Evolutionary conservation across 2,888 invertebrate genomes (phyloP), one percentile per base, ranked within the genome.

Genomic region (Spilosoma lubricipeda): DNA sequence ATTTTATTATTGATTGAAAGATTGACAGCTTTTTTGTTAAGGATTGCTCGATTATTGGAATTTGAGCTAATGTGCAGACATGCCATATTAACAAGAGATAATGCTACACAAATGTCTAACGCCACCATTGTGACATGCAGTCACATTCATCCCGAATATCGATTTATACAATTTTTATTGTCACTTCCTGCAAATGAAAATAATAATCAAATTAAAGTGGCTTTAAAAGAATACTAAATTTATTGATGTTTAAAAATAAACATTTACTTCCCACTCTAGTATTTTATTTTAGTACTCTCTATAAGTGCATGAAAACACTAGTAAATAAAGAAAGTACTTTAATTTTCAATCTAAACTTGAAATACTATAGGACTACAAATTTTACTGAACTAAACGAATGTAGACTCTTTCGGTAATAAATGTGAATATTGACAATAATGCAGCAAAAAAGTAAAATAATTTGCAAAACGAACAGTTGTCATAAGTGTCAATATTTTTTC

Each of bases 11-110:
- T 92, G 11, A 91, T 93, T 70, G 91, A 91, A 73, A 90, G 91
- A 75, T 77, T 93, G 3, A 76, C 85, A 33, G 83, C 89, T 27
- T 89, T 88, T 66, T 73, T 89, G 2, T 85, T 90, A 11, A 83
- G 80, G 2, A 84, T 93, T 5, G 93, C 93, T 45, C 85, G 91
- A 11, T 78, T 93, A 59, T 74, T 94, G 3, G 94, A 94, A 73
- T 94, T 91, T 78, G 94, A 94, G 77, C 67, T 93, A 0, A 93
- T 93, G 94, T 94, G 93, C 75, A 83, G 93, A 76, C 85, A 93
- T 81, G 89, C 93, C 0, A 89, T 94, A 77, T 79, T 94, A 65
- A 86, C 82, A 0, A 88, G 76, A 82, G 90, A 90, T 11, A 82
- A 83, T 65, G 71, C 63, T 0, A 81, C 82, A 5, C 78, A 86